phyloP scores from a whole-genome alignment of 2,888 invertebrate species.

The Chymomyza procnemis region DNA sequence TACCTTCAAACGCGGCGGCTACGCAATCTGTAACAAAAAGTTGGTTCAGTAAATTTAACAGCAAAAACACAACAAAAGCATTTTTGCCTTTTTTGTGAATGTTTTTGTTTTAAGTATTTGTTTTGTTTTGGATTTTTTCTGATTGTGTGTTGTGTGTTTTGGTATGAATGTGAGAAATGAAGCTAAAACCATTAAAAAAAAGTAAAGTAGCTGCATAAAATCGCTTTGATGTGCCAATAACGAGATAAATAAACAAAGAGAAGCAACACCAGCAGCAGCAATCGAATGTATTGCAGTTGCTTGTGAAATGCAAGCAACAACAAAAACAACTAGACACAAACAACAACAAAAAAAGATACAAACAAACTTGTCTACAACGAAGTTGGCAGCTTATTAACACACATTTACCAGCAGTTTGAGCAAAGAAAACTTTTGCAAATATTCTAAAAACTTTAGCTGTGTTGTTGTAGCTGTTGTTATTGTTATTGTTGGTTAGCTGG shows the following conservation, averaged over 20 bases:
- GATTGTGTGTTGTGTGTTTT: too few species aligned
- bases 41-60: slow-evolving; percentile 23
- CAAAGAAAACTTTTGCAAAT: slow-evolving; percentile 21
- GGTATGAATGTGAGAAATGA: not conserved
- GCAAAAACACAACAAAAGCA: slow-evolving; percentile 5
- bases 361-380: slow-evolving; percentile 22
- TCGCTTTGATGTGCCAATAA: slow-evolving; percentile 56
- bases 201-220: slow-evolving; percentile 32
- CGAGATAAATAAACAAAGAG: slow-evolving; percentile 14
- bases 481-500: slow-evolving; percentile 22
- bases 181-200: slow-evolving; percentile 35
- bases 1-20: slow-evolving; percentile 6
- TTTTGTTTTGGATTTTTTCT: not conserved
- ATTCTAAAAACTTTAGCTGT: slow-evolving; percentile 33
- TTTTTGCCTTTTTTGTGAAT: not conserved
- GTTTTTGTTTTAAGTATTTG: not conserved
- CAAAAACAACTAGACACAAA: not conserved
- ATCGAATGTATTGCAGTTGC: slow-evolving; percentile 4
- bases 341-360: slow-evolving; percentile 17
- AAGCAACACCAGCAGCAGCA: not conserved
- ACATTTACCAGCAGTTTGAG: slow-evolving; percentile 50
- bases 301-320: slow-evolving; percentile 19
- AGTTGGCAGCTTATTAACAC: slow-evolving; percentile 55
- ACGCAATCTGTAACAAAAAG: slow-evolving; percentile 5
- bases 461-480: slow-evolving; percentile 20